These are phyloP conservation scores for Euwallacea similis DNA, from an alignment of 1,140 invertebrate species.

Conservation along the genomic window DNA sequence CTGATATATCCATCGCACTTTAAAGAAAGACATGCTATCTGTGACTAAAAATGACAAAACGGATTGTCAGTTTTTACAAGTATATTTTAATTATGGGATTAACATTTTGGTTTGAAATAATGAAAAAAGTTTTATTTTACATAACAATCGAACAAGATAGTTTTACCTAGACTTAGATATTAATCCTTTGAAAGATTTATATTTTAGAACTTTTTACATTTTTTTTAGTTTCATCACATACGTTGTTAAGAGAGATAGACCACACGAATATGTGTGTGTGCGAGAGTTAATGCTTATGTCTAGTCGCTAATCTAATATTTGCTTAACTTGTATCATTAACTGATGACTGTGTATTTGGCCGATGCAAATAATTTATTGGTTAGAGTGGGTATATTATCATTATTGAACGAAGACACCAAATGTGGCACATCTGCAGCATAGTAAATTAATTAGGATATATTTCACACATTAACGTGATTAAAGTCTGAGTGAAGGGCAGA, in stretches of 20 bases:
- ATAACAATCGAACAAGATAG: conserved; percentile 40
- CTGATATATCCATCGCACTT: conserved; percentile 24
- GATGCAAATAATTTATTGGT: conserved; percentile 24
- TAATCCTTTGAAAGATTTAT: conserved; percentile 23
- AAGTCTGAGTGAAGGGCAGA: no score
- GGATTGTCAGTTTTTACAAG: conserved; percentile 32
- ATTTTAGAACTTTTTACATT: conserved; percentile 32
- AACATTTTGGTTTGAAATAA: conserved; percentile 26
- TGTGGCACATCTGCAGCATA: no score
- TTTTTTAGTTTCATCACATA: conserved; percentile 30
- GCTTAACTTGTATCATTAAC: conserved; percentile 22
- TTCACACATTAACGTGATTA: no score
- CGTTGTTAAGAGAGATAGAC: conserved; percentile 39
- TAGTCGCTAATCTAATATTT: conserved; percentile 29
- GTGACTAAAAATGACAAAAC: conserved; percentile 33
- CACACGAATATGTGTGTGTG: conserved; percentile 18
- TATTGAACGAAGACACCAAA: no score
- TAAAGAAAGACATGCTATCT: conserved; percentile 23
- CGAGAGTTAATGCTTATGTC: conserved; percentile 19
- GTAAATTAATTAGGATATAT: no score
- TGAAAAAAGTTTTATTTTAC: conserved; percentile 32
- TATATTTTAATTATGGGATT: conserved; percentile 19
- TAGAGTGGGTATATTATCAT: not conserved
- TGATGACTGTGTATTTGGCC: conserved; percentile 6
- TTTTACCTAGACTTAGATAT: conserved; percentile 24